phyloP scores from a whole-genome alignment of 2,113 vertebrate species.

The Callipepla squamata region DNA sequence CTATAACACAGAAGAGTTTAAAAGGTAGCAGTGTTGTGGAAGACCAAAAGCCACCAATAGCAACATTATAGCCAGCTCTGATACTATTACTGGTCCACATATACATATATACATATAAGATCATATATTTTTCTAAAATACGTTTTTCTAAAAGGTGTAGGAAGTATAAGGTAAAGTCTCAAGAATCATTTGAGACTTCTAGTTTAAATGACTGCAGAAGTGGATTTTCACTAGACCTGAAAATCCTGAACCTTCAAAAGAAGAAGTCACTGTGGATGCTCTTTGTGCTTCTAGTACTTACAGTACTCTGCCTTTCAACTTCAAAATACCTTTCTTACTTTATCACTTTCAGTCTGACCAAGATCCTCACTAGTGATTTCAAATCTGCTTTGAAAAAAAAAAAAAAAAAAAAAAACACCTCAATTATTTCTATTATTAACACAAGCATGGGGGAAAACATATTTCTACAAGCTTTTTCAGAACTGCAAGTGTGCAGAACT shows the following conservation, averaged over 20 bases:
- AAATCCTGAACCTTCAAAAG: background rate
- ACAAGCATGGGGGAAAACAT: fast-evolving
- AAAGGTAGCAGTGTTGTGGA: background rate
- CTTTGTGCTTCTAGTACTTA: background rate
- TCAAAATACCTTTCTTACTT: conserved; percentile 3
- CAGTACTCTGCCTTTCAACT: background rate
- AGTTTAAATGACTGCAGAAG: background rate
- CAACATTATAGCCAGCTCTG: background rate
- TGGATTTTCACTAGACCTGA: background rate
- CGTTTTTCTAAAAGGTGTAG: background rate
- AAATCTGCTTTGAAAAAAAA: background rate
- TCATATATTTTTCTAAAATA: background rate
- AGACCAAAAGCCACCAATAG: background rate
- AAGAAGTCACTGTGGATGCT: background rate
- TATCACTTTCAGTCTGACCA: background rate
- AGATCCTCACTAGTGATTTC: background rate
- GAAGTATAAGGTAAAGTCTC: background rate
- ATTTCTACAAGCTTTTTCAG: background rate
- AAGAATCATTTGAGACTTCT: background rate
- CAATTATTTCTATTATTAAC: background rate
- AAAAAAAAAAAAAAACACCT: too few species aligned
- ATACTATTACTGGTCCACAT: background rate
- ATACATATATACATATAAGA: background rate
- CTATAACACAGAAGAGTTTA: background rate
- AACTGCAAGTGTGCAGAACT: fast-evolving